Conservation (phyloP, 2,113 vertebrate species). For the Dissostichus mawsoni region DNA sequence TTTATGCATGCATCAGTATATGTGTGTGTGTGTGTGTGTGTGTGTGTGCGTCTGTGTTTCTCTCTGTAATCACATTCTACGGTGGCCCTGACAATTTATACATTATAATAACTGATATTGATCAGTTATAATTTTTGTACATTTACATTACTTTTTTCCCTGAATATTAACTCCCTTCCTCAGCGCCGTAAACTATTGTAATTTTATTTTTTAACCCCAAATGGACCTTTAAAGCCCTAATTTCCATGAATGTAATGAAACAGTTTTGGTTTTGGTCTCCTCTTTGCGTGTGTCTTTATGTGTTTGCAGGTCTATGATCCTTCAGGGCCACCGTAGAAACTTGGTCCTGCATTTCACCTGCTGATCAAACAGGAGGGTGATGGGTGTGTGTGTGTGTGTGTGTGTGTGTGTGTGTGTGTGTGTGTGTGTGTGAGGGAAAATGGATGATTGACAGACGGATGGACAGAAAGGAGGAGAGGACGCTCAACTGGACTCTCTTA, state of each 20-base stretch:
- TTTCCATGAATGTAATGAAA: no score
- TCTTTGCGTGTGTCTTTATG: no score
- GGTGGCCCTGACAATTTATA: slow-evolving; percentile 1
- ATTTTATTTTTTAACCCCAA: no score
- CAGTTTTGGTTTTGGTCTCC: not conserved
- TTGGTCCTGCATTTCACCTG: slow-evolving; percentile 41
- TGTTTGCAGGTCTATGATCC: not conserved
- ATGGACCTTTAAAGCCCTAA: not conserved
- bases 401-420: not conserved
- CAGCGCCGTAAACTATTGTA: no score
- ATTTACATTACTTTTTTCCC: no score
- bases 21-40: slow-evolving; percentile 13
- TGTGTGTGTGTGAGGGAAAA: not conserved
- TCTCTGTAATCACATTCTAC: slow-evolving; percentile 8
- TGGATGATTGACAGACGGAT: not conserved
- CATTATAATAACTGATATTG: no score
- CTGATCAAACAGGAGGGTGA: slow-evolving; percentile 44
- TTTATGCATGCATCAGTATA: not conserved
- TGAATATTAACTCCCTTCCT: no score
- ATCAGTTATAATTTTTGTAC: no score
- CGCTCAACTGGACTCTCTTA: slow-evolving; percentile 57
- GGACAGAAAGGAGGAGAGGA: slow-evolving; percentile 43
- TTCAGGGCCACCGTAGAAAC: slow-evolving; percentile 14
- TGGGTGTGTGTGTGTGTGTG: not conserved
- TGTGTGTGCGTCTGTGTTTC: not conserved